Base-by-base conservation (phyloP, 2,797 vertebrate genomes). In the Phalanger gymnotis region DNA sequence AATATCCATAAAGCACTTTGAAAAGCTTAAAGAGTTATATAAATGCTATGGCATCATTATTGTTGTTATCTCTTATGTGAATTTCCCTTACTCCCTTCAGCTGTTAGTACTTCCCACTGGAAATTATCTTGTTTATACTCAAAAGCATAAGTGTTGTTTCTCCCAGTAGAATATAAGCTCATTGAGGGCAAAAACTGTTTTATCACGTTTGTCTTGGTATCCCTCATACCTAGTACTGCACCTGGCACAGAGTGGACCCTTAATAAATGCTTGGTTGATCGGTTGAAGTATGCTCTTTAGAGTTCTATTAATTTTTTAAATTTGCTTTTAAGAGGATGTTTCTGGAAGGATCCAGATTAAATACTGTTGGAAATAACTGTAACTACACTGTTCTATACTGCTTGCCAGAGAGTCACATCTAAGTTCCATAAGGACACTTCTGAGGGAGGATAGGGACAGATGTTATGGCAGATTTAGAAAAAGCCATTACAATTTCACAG, bases 241-340 rank as follows among this genome's bases (percentile, higher is more conserved):
- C 14, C 12, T 73, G 14, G 5, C 61, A 19, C 34, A 40, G 14
- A n/a, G 4, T 40, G n/a, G 16, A 16, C 1, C 3, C 61, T 40
- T 73, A n/a, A 73, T 19, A 73, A 40, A 73, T n/a, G 61, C 34
- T 73, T 73, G 34, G 19, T n/a, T 73, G 10, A 73, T 61, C 31
- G 5, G 31, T 16, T 61, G 57, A 58, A 58, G 57, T 91, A 25
- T 9, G 7, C 61, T 47, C 54, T 54, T 66, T 66, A n/a, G 30
- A 66, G 58, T n/a, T 94, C 11, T 89, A 27, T 90, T 92, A 89
- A 89, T 55, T 30, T 92, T 96, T 4, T 93, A 27, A 92, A 31
- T 56, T n/a, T 94, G 16, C 3, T 61, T 34, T 57, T 54, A 90
- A 95, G 94, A 87, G 28, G 40, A 58, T 90, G 92, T 89, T 90